These are phyloP conservation scores for Craterocephalus amniculus DNA, from an alignment of 2,797 vertebrate species.

Conservation along the genomic window DNA sequence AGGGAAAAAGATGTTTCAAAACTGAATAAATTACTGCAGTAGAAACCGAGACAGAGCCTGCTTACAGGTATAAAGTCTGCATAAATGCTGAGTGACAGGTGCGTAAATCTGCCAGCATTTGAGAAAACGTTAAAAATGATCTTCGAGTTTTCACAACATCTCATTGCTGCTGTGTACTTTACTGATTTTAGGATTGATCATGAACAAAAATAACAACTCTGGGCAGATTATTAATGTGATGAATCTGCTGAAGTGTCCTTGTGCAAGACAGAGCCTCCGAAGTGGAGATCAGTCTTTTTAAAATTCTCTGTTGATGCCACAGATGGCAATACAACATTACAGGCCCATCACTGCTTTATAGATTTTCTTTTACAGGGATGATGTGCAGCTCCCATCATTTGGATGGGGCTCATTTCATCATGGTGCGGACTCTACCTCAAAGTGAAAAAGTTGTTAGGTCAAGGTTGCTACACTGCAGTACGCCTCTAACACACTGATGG, in stretches of 20 bases:
- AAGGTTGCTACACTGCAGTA: background rate
- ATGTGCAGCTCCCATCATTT: slow-evolving; percentile 41
- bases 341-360: slow-evolving; percentile 25
- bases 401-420: slow-evolving; percentile 37
- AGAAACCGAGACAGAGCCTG: background rate
- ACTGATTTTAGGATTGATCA: slow-evolving; percentile 9
- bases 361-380: slow-evolving; percentile 39
- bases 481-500: background rate
- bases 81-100: background rate
- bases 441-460: slow-evolving; percentile 36
- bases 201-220: background rate
- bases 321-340: background rate
- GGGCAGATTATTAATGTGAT: background rate
- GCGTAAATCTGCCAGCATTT: background rate
- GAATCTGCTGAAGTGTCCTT: slow-evolving; percentile 26
- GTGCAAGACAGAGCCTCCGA: slow-evolving; percentile 20
- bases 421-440: slow-evolving; percentile 23
- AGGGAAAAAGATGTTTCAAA: background rate
- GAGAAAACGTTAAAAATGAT: no score
- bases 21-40: background rate
- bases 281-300: slow-evolving; percentile 15
- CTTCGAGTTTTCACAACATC: no score
- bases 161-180: background rate
- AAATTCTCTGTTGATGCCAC: slow-evolving; percentile 2
- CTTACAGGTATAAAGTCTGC: background rate